Base-by-base conservation (phyloP, 2,888 invertebrate species). In the Euzophera pinguis region DNA sequence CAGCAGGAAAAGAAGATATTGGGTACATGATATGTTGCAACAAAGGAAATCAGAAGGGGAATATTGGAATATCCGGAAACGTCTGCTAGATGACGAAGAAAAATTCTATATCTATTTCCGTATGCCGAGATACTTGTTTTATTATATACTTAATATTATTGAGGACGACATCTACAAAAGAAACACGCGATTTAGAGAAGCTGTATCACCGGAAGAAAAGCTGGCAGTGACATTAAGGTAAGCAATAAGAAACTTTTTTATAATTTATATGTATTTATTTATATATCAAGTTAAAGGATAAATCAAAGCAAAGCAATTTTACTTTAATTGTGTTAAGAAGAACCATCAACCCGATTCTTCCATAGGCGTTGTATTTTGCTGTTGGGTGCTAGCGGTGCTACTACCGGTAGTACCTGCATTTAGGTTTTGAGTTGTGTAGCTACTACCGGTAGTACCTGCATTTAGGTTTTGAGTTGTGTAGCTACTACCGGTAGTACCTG, bases 151-250 rank as follows among this genome's bases (percentile, higher is more conserved):
- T 29, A 37, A 22, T 38, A 10, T 42, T 42, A 50, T 50, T 42
- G 50, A 50, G 34, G 32, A 38, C 32, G 32, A 32, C 32, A 49
- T 52, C 38, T 39, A 38, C 16, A 52, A 52, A 52, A 52, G 32
- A 39, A 45, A 47, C 47, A 52, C 47, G 52, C 47, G 12, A 29
- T 47, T 47, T 47, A 52, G 45, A 47, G 47, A 52, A 47, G 52
- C 45, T 38, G 39, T 47, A 45, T 39, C 45, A 47, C 49, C 39
- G 27, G 49, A 49, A 38, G 49, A 49, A 49, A 49, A 49, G 38
- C 38, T 49, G 49, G 39, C 52, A 47, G 47, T 52, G 52, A 52
- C 47, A 52, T 52, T 52, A 52, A 52, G 47, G 52, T 52, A 52
- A 47, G 47, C 47, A 52, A 52, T 47, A 52, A 52, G 47, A 47